Percentiles rank a stretch among this genome's conserved stretches.
Evolutionary conservation across 2,888 invertebrate genomes (phyloP).

Genomic region (Tyria jacobaeae): DNA sequence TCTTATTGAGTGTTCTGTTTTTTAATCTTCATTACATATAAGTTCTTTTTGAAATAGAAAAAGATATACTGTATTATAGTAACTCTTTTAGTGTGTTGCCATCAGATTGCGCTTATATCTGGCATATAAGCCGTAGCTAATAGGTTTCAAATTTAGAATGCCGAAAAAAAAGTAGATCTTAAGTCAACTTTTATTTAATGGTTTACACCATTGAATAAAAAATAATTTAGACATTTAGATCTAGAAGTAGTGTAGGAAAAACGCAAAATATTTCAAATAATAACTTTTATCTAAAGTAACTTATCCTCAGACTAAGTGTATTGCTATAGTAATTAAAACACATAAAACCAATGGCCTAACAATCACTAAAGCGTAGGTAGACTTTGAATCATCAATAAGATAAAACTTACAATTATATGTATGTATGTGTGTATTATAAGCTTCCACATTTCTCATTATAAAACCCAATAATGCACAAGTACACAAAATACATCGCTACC

Average conservation of each 20-base stretch:
- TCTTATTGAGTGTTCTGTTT: slow-evolving; percentile 1
- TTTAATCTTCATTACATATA: slow-evolving; percentile 8
- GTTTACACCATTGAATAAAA: too few species aligned
- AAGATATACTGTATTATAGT: neutral
- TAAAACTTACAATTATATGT: slow-evolving; percentile 7
- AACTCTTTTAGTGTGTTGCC: neutral
- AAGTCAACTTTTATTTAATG: too few species aligned
- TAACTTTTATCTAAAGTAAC: too few species aligned
- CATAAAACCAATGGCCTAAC: too few species aligned
- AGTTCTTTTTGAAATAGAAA: slow-evolving; percentile 1
- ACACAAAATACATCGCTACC: slow-evolving; percentile 58
- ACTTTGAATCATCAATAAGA: slow-evolving; percentile 19
- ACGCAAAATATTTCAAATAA: too few species aligned
- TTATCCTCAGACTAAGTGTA: too few species aligned
- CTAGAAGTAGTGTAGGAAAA: too few species aligned
- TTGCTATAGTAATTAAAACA: neutral
- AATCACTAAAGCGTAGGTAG: neutral
- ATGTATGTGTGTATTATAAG: slow-evolving; percentile 11
- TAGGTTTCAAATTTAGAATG: too few species aligned
- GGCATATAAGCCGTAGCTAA: too few species aligned
- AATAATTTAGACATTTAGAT: too few species aligned
- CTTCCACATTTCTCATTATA: slow-evolving; percentile 31
- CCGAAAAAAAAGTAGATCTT: too few species aligned
- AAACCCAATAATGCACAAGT: slow-evolving; percentile 26
- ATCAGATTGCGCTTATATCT: too few species aligned